A percentile compares a stretch with the other conserved stretches of the same genome.
Conservation (phyloP, 2,113 vertebrate species). For the Tangachromis dhanisi region DNA sequence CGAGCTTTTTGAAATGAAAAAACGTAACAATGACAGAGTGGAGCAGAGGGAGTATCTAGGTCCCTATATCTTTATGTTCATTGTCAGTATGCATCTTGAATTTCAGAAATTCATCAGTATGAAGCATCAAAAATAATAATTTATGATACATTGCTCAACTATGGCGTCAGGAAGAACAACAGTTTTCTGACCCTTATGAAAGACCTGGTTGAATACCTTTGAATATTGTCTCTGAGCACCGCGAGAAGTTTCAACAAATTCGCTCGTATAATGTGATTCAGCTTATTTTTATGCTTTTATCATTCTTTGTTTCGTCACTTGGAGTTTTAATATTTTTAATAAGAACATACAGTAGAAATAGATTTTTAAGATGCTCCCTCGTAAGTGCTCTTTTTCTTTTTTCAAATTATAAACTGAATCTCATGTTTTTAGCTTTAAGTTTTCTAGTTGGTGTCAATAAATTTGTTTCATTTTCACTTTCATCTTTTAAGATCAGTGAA, state of each 20-base stretch:
- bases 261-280: not conserved
- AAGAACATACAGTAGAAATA: not conserved
- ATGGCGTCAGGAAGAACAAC: not conserved
- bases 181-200: not conserved
- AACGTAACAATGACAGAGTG: not conserved
- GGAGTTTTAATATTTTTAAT: not conserved
- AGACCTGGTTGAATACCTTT: not conserved
- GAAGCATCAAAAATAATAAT: not conserved
- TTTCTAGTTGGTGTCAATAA: not conserved
- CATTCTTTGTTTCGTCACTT: not conserved
- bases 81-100: not conserved
- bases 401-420: not conserved
- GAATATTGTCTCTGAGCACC: not conserved
- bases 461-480: not conserved
- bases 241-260: not conserved
- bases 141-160: not conserved
- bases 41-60: not conserved
- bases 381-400: not conserved
- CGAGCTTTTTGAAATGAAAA: not conserved
- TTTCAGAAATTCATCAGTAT: not conserved
- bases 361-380: not conserved
- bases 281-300: rapidly evolving
- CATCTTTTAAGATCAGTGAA: not conserved
- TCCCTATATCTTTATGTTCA: rapidly evolving
- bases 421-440: not conserved